Evolutionary conservation across 2,797 vertebrate species (phyloP), one percentile per base, ranked within the genome.

Genomic region (Esox masquinongy): DNA sequence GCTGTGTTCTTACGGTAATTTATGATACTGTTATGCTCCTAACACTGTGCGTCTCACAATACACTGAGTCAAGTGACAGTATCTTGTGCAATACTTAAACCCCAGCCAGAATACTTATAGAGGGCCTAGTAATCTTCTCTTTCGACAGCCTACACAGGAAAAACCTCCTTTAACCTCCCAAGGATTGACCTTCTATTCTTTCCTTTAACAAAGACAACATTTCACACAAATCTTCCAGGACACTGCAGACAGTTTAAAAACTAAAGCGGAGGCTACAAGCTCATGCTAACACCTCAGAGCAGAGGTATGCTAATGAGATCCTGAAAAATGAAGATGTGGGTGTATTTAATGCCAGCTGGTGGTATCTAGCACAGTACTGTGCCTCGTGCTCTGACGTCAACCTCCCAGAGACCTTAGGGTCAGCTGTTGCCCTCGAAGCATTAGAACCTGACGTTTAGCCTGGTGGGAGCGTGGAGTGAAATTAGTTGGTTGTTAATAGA

Each of bases 201-300:
- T 51, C n/a, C 53, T 50, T 47, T 69, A 70, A 88, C 87, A 90
- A 88, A 86, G 86, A 74, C 34, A 2, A 72, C 80, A 78, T 77
- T 83, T 79, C 74, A 70, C 9, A 70, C 72, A 4, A 22, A 16
- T 68, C 19, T 56, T 61, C 22, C 56, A 61, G 22, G 2, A 61
- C 56, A 59, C 53, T 66, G 63, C 63, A 7, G 14, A 17, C 64
- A 9, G 15, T 36, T 15, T 66, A 16, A 66, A 34, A 14, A 66
- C 26, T 19, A 34, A 15, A 69, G 39, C n/a, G 39, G 39, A 47
- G 67, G 36, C 36, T 15, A 24, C 16, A 69, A 47, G n/a, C 9
- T 14, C 68, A 69, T 69, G 17, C 47, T 22, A 69, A 69, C 68
- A 22, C 68, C 68, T 69, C 68, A 69, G n/a, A 1, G 12, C 36